These are phyloP conservation scores for Ceratitis capitata DNA, from an alignment of 1,140 invertebrate genomes.

Conservation along the genomic window DNA sequence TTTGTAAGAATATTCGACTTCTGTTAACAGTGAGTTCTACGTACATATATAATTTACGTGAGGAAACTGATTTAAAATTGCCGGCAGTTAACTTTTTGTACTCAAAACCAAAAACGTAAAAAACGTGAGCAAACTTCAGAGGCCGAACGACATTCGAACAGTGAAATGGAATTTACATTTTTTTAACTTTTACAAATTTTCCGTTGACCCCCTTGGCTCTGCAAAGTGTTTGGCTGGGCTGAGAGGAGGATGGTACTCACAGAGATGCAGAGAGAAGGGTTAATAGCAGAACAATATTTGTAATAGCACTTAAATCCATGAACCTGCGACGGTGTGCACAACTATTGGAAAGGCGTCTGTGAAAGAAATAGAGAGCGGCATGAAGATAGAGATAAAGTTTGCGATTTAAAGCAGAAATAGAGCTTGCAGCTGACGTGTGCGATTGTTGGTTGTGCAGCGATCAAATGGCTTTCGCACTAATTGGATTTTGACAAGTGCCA, in stretches of 20 bases:
- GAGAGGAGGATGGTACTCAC: neutral
- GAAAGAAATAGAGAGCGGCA: neutral
- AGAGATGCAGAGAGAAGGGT: neutral
- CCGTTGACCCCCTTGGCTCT: neutral
- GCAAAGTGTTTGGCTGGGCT: neutral
- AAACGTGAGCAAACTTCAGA: neutral
- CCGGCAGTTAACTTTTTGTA: neutral
- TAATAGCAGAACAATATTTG: neutral
- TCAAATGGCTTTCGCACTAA: slow-evolving; percentile 34
- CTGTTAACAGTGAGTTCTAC: neutral
- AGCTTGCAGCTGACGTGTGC: neutral
- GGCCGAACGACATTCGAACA: neutral
- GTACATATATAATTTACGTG: neutral
- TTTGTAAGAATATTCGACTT: too few relatives aligned
- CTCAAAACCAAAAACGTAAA: neutral
- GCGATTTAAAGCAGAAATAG: neutral
- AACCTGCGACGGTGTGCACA: neutral
- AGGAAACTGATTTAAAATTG: neutral
- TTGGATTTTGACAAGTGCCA: slow-evolving; percentile 36
- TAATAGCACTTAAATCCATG: neutral
- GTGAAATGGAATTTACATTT: neutral
- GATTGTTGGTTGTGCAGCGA: neutral
- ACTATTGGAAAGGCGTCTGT: neutral
- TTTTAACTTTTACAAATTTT: neutral
- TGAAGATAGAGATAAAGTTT: neutral